phyloP scores from a whole-genome alignment of 2,888 invertebrate species.

The Asteroscopus sphinx region DNA sequence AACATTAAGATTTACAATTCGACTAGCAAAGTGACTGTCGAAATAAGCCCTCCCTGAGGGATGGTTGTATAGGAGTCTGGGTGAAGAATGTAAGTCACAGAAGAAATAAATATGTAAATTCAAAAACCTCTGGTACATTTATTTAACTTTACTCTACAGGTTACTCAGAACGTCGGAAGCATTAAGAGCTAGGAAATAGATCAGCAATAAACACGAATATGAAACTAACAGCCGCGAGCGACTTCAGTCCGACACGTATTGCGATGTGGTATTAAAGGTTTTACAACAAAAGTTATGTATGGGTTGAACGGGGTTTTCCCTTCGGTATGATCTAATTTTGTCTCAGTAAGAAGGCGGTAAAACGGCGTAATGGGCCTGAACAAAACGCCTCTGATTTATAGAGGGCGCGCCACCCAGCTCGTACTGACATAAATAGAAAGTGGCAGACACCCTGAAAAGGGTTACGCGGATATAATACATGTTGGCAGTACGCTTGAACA shows the following conservation, averaged over 20 bases:
- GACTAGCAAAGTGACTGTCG: no score
- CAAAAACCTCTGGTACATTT: background rate
- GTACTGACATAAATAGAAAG: slow-evolving; percentile 83
- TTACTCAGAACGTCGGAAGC: slow-evolving; percentile 47
- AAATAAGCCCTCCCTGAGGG: no score
- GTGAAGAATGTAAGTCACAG: no score
- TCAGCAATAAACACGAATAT: slow-evolving; percentile 50
- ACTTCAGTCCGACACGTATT: slow-evolving; percentile 62
- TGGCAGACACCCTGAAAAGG: slow-evolving; percentile 82
- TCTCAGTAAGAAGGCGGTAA: slow-evolving; percentile 86
- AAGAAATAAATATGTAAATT: no score
- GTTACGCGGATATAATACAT: slow-evolving; percentile 75
- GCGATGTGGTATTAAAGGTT: slow-evolving; percentile 79
- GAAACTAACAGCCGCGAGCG: slow-evolving; percentile 57
- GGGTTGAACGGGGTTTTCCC: slow-evolving; percentile 75
- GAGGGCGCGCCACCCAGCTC: slow-evolving; percentile 78
- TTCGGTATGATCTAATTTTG: slow-evolving; percentile 86
- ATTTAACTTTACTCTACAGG: slow-evolving; percentile 27
- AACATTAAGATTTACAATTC: no score
- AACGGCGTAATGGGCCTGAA: slow-evolving; percentile 85
- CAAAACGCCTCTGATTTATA: slow-evolving; percentile 86
- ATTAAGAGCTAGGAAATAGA: slow-evolving; percentile 55
- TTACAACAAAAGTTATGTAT: slow-evolving; percentile 82
- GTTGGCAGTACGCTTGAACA: slow-evolving; percentile 71
- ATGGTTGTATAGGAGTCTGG: no score